Conservation (phyloP, 2,113 vertebrate species). For the Stigmatopora argus region DNA sequence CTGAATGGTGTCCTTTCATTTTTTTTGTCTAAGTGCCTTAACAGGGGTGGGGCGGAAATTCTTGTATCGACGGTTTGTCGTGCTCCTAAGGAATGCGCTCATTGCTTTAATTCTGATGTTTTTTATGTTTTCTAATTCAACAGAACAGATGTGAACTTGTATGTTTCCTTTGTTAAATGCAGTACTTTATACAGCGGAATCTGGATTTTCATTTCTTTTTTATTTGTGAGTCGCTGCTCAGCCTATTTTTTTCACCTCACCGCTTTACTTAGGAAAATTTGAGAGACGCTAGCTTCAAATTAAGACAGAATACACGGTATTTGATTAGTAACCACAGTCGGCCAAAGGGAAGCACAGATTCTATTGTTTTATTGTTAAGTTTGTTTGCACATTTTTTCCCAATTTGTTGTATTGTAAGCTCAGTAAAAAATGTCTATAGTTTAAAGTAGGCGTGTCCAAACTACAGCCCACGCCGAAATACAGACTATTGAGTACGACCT, state of each 20-base stretch:
- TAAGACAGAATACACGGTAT: background rate
- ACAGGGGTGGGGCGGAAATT: slow-evolving; percentile 10
- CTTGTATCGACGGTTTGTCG: background rate
- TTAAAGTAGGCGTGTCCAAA: too few species aligned
- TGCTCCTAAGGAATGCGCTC: slow-evolving; percentile 4
- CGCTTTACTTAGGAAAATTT: background rate
- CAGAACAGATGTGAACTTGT: background rate
- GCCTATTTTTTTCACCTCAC: background rate
- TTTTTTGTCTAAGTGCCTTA: slow-evolving; percentile 23
- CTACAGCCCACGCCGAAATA: too few species aligned
- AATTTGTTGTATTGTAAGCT: too few species aligned
- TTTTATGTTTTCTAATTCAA: background rate
- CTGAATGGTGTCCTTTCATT: slow-evolving; percentile 32
- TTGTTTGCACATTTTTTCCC: too few species aligned
- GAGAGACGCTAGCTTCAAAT: background rate
- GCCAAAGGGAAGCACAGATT: too few species aligned
- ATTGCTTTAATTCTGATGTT: background rate
- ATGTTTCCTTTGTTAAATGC: background rate
- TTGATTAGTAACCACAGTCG: too few species aligned
- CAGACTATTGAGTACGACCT: too few species aligned
- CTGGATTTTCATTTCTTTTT: background rate
- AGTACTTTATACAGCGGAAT: background rate
- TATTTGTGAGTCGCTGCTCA: background rate
- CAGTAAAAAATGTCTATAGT: too few species aligned
- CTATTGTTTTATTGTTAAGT: too few species aligned